Base-by-base conservation (phyloP, 1,140 invertebrate genomes). In the Bombus fervidus region DNA sequence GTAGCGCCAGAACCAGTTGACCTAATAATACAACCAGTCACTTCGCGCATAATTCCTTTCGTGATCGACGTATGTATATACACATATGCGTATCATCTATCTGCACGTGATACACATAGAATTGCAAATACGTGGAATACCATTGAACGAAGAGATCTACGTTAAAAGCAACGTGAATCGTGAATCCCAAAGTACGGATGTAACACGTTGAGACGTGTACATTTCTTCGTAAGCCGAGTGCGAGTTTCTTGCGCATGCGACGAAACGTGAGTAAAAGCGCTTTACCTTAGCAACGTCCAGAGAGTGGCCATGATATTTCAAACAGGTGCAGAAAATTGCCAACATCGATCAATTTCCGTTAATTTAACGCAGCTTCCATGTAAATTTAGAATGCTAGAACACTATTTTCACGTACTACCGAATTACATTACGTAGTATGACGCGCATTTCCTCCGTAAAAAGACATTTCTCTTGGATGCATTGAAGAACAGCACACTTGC, bases 201-300 rank as follows among this genome's bases (percentile, higher is more conserved):
- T 68, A 22, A 31, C 37, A 43, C 43, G 6, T 47, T 22, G 72
- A 13, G 9, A 37, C 37, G 37, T 10, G 25, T 68, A 62, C 39
- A 39, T 31, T 69, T 69, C 72, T 22, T 31, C 25, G 62, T 2
- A 28, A 37, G 2, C 41, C 53, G 47, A 57, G 57, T 39, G 47
- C 43, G 34, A 64, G 57, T 47, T 47, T 4, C 57, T 34, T 43
- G 64, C 89, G 85, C 89, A 90, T 81, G 89, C 77, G 87, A 64
- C n/a, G 68, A 75, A 82, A 72, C 79, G 87, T 79, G 77, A 89
- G 81, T 77, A 88, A n/a, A 68, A 82, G 43, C 41, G 73, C 31
- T 47, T 15, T 75, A 43, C 3, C 39, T 64, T 57, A n/a, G 39
- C 57, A 25, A 22, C 15, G 28, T n/a, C n/a, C 1, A 13, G 22